phyloP scores from a whole-genome alignment of 1,140 invertebrate species.

The Neuroterus valhalla region DNA sequence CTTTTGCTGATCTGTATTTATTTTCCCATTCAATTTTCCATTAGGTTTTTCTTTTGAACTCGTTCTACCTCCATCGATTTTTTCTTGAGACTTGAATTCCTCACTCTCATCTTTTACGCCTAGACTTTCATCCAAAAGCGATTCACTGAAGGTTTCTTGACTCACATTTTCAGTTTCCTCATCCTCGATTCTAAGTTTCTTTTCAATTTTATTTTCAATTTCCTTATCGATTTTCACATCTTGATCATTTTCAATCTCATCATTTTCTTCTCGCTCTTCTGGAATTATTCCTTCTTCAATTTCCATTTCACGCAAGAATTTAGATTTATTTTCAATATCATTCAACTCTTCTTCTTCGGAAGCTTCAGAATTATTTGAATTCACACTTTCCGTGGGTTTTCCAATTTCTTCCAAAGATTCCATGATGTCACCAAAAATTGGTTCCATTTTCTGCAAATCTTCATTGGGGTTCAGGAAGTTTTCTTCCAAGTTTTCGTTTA shows the following conservation, averaged over 20 bases:
- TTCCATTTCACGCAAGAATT: no score
- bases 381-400: slow-evolving; percentile 39
- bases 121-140: no score
- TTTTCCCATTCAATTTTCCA: slow-evolving; percentile 34
- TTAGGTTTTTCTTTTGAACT: slow-evolving; percentile 43
- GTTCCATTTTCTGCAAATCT: slow-evolving; percentile 49
- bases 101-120: no score
- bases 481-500: slow-evolving; percentile 58
- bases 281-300: slow-evolving; percentile 7
- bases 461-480: slow-evolving; percentile 54
- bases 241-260: slow-evolving; percentile 37
- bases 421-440: slow-evolving; percentile 56
- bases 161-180: neutral
- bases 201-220: slow-evolving; percentile 45
- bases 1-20: slow-evolving; percentile 14
- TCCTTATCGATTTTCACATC: slow-evolving; percentile 59
- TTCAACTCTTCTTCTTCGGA: slow-evolving; percentile 34
- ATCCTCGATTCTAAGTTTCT: neutral
- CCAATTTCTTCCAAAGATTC: slow-evolving; percentile 58
- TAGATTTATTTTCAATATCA: slow-evolving; percentile 25
- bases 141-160: neutral
- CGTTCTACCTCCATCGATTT: slow-evolving; percentile 11
- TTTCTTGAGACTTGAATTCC: slow-evolving; percentile 10
- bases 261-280: neutral
- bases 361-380: slow-evolving; percentile 15